Base-by-base conservation (phyloP, 2,888 invertebrate genomes). In the Ichneumoninae sp. region DNA sequence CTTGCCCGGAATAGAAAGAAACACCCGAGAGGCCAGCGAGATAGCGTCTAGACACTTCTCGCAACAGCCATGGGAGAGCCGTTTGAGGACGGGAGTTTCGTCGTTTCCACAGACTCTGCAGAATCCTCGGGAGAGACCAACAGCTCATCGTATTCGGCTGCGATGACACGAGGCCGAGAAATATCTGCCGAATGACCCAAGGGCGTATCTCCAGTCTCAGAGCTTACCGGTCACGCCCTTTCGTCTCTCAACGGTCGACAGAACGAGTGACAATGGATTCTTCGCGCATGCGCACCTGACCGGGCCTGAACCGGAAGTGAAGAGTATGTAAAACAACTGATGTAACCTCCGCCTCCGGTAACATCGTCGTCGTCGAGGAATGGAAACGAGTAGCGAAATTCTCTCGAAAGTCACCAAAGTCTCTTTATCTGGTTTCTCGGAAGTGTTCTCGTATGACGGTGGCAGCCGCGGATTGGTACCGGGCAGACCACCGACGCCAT, bases 341-440 rank as follows among this genome's bases (percentile, higher is more conserved):
- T 82, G 78, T 81, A 84, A 70, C 52, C 10, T 75, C 54, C 13
- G 44, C 26, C 50, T 75, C 50, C 33, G 60, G 33, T 40, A n/a
- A 82, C 79, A 80, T 50, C 40, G 33, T 76, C 79, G 79, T 78
- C 66, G 70, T 66, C 62, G 65, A 69, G 75, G 44, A 33, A 60
- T 50, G 62, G 69, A 50, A 47, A 65, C 50, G 52, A 79, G 77
- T 78, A 69, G 80, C 84, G 74, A 84, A 84, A 79, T 70, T 78
- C 76, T 68, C 75, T 71, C 74, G 82, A 44, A 44, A 44, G 75
- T 82, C 82, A 78, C 82, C 84, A 77, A 80, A 86, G 85, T 87
- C 87, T 88, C 87, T 88, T 89, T 90, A 91, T 91, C 89, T 89
- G 90, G 88, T 89, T 91, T 91, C 91, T 87, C 87, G 81, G 90